These are phyloP conservation scores for Lithophane leautieri DNA, from an alignment of 2,888 invertebrate species.

Conservation along the genomic window DNA sequence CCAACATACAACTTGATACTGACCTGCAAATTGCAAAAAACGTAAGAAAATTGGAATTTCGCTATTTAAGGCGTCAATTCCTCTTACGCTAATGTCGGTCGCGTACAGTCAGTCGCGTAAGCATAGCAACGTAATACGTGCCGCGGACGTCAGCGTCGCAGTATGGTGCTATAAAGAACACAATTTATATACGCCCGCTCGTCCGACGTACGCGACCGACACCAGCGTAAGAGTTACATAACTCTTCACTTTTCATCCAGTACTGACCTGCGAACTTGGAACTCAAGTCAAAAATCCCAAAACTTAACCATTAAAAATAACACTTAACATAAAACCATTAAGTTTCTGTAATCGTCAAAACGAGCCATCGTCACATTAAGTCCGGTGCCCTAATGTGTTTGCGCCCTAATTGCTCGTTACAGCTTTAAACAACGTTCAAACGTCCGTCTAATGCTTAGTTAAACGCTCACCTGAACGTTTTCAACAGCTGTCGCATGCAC, in stretches of 20 bases:
- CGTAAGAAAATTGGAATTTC: too few species aligned
- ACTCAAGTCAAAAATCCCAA: not conserved
- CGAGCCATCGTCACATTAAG: slow-evolving; percentile 36
- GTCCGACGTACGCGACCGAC: too few species aligned
- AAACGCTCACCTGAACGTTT: slow-evolving; percentile 53
- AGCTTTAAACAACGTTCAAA: slow-evolving; percentile 45
- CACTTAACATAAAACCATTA: not conserved
- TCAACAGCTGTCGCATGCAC: slow-evolving; percentile 44
- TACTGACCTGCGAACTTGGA: not conserved
- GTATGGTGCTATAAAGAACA: too few species aligned
- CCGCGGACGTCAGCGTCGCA: too few species aligned
- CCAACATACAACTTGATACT: too few species aligned
- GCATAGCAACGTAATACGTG: too few species aligned
- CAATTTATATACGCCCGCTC: too few species aligned
- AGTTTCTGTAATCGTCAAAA: slow-evolving; percentile 20
- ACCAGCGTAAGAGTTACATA: too few species aligned
- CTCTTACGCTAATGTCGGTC: too few species aligned
- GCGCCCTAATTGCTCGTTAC: slow-evolving; percentile 51
- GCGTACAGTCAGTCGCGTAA: too few species aligned
- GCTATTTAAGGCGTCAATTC: too few species aligned
- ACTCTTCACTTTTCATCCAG: not conserved
- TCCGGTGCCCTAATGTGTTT: slow-evolving; percentile 40
- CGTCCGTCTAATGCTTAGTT: slow-evolving; percentile 50
- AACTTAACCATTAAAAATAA: slow-evolving; percentile 11
- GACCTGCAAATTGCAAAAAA: too few species aligned